Evolutionary conservation across 2,797 vertebrate species (phyloP).

Genomic region (Hyperoplus lanceolatus): DNA sequence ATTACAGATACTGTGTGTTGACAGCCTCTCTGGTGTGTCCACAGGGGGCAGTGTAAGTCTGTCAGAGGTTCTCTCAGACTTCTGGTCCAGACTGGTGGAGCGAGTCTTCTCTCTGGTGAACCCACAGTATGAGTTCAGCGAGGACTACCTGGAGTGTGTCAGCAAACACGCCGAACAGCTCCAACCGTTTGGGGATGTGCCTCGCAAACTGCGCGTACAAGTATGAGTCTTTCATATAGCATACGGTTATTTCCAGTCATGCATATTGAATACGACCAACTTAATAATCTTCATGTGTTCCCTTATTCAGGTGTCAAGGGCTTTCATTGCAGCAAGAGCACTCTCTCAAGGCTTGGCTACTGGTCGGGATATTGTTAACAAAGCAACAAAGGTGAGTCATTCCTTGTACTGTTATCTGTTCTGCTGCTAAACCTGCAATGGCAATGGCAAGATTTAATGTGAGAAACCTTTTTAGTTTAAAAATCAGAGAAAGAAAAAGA

Average conservation of each 20-base stretch:
- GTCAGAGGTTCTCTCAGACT: slow-evolving; percentile 90
- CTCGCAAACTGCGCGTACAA: slow-evolving; percentile 89
- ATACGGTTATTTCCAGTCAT: background rate
- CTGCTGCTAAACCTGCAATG: background rate
- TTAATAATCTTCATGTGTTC: background rate
- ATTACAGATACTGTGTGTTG: background rate
- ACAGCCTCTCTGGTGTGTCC: slow-evolving; percentile 19
- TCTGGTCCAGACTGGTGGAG: slow-evolving; percentile 92
- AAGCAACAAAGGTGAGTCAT: slow-evolving; percentile 87
- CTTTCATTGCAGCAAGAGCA: slow-evolving; percentile 89
- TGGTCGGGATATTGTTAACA: slow-evolving; percentile 89
- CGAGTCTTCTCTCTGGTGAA: slow-evolving; percentile 91
- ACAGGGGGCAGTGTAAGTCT: slow-evolving; percentile 87
- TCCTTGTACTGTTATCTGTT: background rate
- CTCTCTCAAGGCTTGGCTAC: slow-evolving; percentile 89
- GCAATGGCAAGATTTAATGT: background rate
- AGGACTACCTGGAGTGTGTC: slow-evolving; percentile 92
- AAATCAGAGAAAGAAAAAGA: background rate
- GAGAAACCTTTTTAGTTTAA: background rate
- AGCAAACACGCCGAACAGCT: slow-evolving; percentile 89
- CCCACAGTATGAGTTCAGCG: slow-evolving; percentile 91
- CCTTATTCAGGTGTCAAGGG: slow-evolving; percentile 85
- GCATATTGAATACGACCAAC: background rate
- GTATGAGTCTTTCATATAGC: slow-evolving; percentile 68
- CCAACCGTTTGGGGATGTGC: slow-evolving; percentile 91